These are phyloP conservation scores for Ametastegia equiseti DNA, from an alignment of 2,888 invertebrate species.

Conservation along the genomic window DNA sequence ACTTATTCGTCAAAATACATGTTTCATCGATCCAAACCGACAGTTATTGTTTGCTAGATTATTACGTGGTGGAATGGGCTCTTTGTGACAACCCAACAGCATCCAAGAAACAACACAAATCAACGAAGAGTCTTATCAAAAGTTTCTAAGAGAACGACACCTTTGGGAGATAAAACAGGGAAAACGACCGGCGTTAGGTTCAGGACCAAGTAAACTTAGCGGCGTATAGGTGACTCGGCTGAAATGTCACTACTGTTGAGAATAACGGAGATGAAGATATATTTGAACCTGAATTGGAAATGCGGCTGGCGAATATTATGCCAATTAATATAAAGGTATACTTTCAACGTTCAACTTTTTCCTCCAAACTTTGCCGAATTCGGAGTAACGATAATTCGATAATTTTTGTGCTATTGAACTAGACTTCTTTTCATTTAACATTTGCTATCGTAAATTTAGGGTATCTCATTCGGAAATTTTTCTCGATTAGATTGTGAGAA, in stretches of 20 bases:
- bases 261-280: not conserved
- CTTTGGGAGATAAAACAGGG: not conserved
- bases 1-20: not conserved
- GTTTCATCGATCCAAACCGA: not conserved
- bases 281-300: not conserved
- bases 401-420: not conserved
- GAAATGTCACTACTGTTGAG: not conserved
- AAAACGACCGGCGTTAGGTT: not conserved
- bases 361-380: not conserved
- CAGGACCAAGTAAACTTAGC: not conserved
- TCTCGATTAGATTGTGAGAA: not conserved
- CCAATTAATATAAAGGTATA: not conserved
- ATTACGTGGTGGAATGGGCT: not conserved
- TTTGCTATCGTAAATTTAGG: not conserved
- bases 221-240: not conserved
- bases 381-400: not conserved
- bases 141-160: conserved; percentile 23
- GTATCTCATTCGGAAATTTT: not conserved
- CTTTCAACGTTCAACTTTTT: not conserved
- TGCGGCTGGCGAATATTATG: not conserved
- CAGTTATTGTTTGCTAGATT: not conserved
- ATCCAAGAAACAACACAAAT: conserved; percentile 17
- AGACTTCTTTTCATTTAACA: not conserved
- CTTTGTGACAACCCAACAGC: not conserved
- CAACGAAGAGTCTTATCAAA: conserved; percentile 17